Conservation (phyloP, 2,113 vertebrate genomes). For the Cranoglanis bouderius region DNA sequence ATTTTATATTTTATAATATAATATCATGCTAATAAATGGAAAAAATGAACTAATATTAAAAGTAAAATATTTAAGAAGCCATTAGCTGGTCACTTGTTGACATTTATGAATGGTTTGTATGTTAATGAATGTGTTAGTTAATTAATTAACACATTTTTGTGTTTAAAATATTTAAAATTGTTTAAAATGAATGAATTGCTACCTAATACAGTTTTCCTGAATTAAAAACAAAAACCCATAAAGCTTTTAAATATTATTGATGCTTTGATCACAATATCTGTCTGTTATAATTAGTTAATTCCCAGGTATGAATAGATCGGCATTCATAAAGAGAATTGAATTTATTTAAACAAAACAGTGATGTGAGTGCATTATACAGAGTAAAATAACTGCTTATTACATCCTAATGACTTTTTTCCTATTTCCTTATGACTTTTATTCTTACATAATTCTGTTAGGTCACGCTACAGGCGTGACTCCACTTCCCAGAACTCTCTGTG, state of each 20-base stretch:
- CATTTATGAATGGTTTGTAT: too few species aligned
- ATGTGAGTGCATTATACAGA: not conserved
- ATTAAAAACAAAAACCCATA: not conserved
- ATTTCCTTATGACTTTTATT: too few species aligned
- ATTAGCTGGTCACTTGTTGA: too few species aligned
- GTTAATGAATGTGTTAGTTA: too few species aligned
- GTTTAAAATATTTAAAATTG: not conserved
- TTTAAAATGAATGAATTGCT: not conserved
- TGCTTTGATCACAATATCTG: not conserved
- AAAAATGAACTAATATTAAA: too few species aligned
- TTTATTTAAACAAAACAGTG: not conserved
- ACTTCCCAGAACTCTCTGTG: too few species aligned
- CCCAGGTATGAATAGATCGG: not conserved
- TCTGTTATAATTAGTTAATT: not conserved
- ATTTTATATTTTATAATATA: not conserved
- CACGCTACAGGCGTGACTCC: too few species aligned
- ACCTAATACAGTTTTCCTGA: too few species aligned
- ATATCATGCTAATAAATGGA: not conserved
- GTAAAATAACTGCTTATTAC: not conserved
- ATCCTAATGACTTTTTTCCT: not conserved
- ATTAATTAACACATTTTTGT: too few species aligned
- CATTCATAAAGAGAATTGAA: not conserved
- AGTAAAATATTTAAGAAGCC: too few species aligned
- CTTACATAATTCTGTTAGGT: too few species aligned
- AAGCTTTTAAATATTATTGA: not conserved